Conservation (phyloP, 2,797 vertebrate species). For the Loris lydekkerianus region DNA sequence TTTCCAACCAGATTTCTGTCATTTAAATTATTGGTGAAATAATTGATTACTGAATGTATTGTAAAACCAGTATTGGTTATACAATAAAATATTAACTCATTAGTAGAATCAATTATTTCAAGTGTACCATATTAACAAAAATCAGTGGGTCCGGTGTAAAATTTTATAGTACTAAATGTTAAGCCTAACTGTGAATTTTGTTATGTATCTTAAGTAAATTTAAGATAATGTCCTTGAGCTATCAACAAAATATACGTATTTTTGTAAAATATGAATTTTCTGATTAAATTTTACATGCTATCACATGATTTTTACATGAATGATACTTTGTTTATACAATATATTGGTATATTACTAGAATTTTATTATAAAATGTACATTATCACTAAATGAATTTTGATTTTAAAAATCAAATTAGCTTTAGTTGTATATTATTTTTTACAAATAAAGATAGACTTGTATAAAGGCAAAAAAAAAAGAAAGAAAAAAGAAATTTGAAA, state of each 20-base stretch:
- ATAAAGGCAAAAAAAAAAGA: slow-evolving; percentile 23
- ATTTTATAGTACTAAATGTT: slow-evolving; percentile 84
- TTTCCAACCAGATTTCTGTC: slow-evolving; percentile 84
- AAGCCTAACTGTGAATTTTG: slow-evolving; percentile 90
- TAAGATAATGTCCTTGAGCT: slow-evolving; percentile 87
- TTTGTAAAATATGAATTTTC: slow-evolving; percentile 91
- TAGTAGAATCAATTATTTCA: slow-evolving; percentile 78
- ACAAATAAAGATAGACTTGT: slow-evolving; percentile 89
- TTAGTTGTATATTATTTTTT: slow-evolving; percentile 92
- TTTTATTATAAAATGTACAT: slow-evolving; percentile 91
- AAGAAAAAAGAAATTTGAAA: too few relatives aligned
- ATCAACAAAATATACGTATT: slow-evolving; percentile 87
- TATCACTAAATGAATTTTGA: slow-evolving; percentile 91
- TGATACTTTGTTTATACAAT: slow-evolving; percentile 91
- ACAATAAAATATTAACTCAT: slow-evolving; percentile 47
- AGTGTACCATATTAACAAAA: slow-evolving; percentile 86
- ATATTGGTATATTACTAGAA: slow-evolving; percentile 94
- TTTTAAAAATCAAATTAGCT: slow-evolving; percentile 91
- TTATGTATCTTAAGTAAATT: slow-evolving; percentile 87
- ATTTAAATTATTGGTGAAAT: slow-evolving; percentile 79
- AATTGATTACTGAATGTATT: slow-evolving; percentile 75
- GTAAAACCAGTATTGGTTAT: slow-evolving; percentile 79
- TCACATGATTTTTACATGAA: slow-evolving; percentile 91
- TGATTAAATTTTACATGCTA: slow-evolving; percentile 91
- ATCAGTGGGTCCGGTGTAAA: slow-evolving; percentile 71